Base-by-base conservation (phyloP, 2,888 invertebrate species). In the Mechanitis mazaeus region DNA sequence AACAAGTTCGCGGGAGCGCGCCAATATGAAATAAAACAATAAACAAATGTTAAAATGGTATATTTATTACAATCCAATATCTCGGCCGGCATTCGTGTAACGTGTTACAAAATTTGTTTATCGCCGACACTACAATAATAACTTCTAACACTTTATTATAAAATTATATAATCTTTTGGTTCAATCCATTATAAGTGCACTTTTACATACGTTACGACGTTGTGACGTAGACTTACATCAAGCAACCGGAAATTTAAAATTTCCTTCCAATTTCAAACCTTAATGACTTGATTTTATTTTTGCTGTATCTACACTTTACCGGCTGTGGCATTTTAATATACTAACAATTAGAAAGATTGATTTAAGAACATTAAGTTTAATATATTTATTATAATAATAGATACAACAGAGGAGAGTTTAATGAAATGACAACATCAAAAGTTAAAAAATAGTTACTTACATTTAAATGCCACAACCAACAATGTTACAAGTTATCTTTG, bases 111-210 rank as follows among this genome's bases (percentile, higher is more conserved):
- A 87, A 87, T 83, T 84, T 83, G 78, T 84, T 78, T 82, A 74
- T 74, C 80, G 80, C 85, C 87, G 83, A 79, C 84, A 74, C 77
- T 73, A 77, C 77, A 74, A 76, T 72, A 76, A 77, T 73, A 81
- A 80, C 80, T 74, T 81, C 85, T 86, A 86, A 87, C 85, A 86
- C 81, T 84, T 79, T 87, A 84, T 82, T 87, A 87, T 87, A 89
- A 88, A 88, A 87, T 87, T 89, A 88, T 88, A 88, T 87, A 87
- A 84, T 88, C 88, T 88, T 89, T 89, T 88, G 89, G 89, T 88
- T 85, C 85, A 84, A 80, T 86, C 85, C 86, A 80, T 85, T 66
- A 61, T 89, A 89, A 89, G 89, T 89, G 89, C 89, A 89, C 89
- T 89, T 88, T 83, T 80, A 82, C 80, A 82, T 79, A 81, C 79